Evolutionary conservation across 2,888 invertebrate genomes (phyloP), one percentile per base, ranked within the genome.

Genomic region (Sesia bembeciformis): DNA sequence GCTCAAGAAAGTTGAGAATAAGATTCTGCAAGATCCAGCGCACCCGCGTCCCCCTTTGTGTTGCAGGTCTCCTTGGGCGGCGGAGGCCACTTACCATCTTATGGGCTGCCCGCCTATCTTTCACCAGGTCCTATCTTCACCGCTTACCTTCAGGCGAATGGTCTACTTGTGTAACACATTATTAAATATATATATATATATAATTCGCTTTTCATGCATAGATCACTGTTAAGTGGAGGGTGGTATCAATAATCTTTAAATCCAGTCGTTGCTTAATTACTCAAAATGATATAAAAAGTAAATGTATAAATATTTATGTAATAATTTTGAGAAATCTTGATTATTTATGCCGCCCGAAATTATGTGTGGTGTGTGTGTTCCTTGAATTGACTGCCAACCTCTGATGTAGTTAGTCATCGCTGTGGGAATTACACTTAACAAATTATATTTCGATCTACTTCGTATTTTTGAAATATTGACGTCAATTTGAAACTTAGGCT

Each of bases 301-400:
- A 42, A 42, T 42, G 42, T 5, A 6, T 42, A 42, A 42, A 42
- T 42, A 42, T 6, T 42, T 42, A 42, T 42, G 7, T 42, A 42
- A 42, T 42, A 6, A 52, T 41, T 58, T 51, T 52, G 53, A 51
- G 43, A 52, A 5, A 1, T 51, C 40, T 52, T 53, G 56, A 59
- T 56, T 53, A 58, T 58, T 60, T 56, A 58, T 59, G 54, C 58
- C 60, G 57, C 58, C 58, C 56, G 40, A 53, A 6, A 42, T 6
- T 42, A 7, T 42, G 5, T 42, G 42, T 42, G 3, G 5, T 42
- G 42, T 42, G 5, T 42, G 23, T 23, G 23, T 23, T 23, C 23
- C 23, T 23, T 23, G 23, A 23, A 23, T 23, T 23, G 23, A 23
- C 23, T 23, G 23, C 23, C 23, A 23, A 23, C 23, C 23, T 23